Conservation (phyloP, 2,888 invertebrate species). For the Thera britannica region DNA sequence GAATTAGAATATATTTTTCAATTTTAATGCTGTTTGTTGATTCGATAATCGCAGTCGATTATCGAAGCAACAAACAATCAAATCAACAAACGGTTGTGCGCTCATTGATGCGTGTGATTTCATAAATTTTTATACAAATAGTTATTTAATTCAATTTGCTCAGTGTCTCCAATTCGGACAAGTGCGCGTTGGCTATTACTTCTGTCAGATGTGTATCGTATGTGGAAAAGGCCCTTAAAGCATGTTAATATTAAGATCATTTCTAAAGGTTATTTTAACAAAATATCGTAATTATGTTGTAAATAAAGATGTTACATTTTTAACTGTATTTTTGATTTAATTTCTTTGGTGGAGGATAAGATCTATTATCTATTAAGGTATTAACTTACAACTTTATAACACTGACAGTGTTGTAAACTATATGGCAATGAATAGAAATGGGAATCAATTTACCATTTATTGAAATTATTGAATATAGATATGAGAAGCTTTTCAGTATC, state of each 20-base stretch:
- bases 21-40: too few species aligned
- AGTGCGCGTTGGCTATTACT: neutral
- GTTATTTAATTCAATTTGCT: too few species aligned
- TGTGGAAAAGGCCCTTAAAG: neutral
- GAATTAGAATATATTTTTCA: too few species aligned
- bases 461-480: too few species aligned
- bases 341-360: slow-evolving; percentile 29
- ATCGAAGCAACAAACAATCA: too few species aligned
- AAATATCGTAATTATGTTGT: slow-evolving; percentile 45
- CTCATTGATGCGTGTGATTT: too few species aligned
- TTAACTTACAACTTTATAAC: neutral
- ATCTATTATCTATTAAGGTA: too few species aligned
- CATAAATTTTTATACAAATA: too few species aligned
- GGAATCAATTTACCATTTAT: too few species aligned
- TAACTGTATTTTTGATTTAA: slow-evolving; percentile 44
- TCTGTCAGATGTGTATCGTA: neutral
- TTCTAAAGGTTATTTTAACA: slow-evolving; percentile 7
- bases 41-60: too few species aligned
- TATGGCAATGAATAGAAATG: neutral
- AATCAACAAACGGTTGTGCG: too few species aligned
- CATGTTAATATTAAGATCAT: slow-evolving; percentile 7
- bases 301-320: slow-evolving; percentile 69
- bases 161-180: neutral
- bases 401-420: neutral
- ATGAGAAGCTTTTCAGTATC: too few species aligned